Conservation (phyloP, 2,888 invertebrate species). For the Formica aserva region DNA sequence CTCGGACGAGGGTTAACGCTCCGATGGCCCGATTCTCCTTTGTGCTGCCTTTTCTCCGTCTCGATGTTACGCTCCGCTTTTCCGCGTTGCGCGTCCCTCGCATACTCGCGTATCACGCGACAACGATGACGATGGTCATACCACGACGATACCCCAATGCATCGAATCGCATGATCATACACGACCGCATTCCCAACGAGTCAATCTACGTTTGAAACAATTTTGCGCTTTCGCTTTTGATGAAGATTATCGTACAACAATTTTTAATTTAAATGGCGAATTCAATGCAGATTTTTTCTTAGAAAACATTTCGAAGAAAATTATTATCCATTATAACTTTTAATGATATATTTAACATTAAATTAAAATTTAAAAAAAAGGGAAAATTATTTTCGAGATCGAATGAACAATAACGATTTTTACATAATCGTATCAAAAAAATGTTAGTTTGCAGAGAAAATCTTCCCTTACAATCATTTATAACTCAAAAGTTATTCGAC, state of each 20-base stretch:
- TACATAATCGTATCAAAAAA: background rate
- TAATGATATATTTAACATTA: background rate
- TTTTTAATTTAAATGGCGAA: background rate
- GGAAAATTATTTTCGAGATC: background rate
- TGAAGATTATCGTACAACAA: background rate
- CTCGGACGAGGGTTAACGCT: constrained; percentile 58
- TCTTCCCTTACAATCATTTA: background rate
- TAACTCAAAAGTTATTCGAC: background rate
- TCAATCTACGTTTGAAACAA: background rate
- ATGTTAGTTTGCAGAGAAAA: background rate
- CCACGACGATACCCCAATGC: background rate
- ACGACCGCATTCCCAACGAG: constrained; percentile 12
- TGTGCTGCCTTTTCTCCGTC: constrained; percentile 55
- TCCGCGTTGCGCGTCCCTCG: constrained; percentile 22
- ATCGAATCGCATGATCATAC: background rate
- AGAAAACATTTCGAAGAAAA: background rate
- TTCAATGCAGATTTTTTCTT: constrained; percentile 5
- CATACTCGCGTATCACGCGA: constrained; percentile 19
- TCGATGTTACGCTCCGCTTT: constrained; percentile 35
- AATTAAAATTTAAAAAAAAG: background rate
- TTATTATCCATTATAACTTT: background rate
- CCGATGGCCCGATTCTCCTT: constrained; percentile 63
- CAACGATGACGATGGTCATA: background rate
- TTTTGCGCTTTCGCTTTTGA: background rate
- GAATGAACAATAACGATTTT: background rate